Evolutionary conservation across 2,888 invertebrate species (phyloP).

Genomic region (Antitype chi): DNA sequence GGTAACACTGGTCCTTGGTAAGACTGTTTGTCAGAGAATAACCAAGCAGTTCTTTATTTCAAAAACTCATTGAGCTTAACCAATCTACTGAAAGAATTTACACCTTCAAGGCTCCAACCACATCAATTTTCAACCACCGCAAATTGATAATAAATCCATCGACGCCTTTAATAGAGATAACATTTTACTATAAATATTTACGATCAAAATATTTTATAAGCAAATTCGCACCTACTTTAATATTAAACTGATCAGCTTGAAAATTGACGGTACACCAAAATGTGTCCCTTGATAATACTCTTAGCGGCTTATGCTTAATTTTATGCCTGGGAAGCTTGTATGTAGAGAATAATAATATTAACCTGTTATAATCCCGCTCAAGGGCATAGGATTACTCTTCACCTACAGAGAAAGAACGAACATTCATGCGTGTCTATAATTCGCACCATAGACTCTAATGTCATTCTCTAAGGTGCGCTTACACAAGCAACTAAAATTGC

Average conservation of each 20-base stretch:
- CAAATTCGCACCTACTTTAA: slow-evolving; percentile 3
- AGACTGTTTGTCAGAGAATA: no score
- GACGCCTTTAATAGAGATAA: neutral
- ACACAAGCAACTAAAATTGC: no score
- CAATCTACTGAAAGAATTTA: no score
- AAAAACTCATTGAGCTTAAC: no score
- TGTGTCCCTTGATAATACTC: slow-evolving; percentile 28
- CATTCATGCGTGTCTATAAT: no score
- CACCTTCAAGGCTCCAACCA: no score
- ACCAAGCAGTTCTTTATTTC: no score
- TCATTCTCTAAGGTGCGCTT: no score
- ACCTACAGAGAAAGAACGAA: no score
- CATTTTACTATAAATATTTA: slow-evolving; percentile 1
- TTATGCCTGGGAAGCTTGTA: neutral
- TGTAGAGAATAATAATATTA: neutral
- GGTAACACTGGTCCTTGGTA: no score
- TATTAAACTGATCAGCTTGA: neutral
- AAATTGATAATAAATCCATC: slow-evolving; percentile 7
- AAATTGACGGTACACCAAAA: slow-evolving; percentile 25
- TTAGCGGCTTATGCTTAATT: slow-evolving; percentile 13
- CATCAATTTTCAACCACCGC: neutral
- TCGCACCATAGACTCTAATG: no score
- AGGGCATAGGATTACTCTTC: neutral
- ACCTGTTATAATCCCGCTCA: slow-evolving; percentile 2
- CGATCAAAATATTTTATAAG: slow-evolving; percentile 25